phyloP scores from a whole-genome alignment of 2,113 vertebrate genomes.

The Cacatua alba region DNA sequence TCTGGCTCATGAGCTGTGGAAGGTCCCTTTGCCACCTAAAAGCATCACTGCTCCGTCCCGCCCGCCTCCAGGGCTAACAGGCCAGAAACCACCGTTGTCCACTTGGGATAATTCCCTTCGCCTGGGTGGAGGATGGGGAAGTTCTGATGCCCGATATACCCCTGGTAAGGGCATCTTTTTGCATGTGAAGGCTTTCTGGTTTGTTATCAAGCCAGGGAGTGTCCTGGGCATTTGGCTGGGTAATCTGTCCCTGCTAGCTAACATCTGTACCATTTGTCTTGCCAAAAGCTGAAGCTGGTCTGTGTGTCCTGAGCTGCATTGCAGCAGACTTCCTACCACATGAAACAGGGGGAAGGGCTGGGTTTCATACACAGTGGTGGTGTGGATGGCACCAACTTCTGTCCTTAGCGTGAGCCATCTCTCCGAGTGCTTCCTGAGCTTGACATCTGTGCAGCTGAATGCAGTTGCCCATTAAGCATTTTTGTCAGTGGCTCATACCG shows the following conservation, averaged over 20 bases:
- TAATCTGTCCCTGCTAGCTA: not conserved
- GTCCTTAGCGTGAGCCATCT: not conserved
- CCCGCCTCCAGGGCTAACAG: constrained; percentile 94
- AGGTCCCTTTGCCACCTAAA: constrained; percentile 97
- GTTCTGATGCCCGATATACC: constrained; percentile 92
- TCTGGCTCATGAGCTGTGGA: constrained; percentile 99
- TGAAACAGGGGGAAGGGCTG: not conserved
- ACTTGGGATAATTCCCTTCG: constrained; percentile 91
- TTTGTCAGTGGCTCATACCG: not conserved
- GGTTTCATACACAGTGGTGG: fast-evolving
- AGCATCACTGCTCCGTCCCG: constrained; percentile 93
- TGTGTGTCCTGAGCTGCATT: fast-evolving
- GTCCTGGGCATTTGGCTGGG: fast-evolving
- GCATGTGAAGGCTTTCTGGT: not conserved
- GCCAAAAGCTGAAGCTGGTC: not conserved
- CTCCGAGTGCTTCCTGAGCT: fast-evolving
- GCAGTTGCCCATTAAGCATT: not conserved
- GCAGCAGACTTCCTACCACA: not conserved
- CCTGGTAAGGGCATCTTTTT: constrained; percentile 81
- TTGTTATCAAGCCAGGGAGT: not conserved
- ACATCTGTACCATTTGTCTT: not conserved
- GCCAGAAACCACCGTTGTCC: constrained; percentile 92
- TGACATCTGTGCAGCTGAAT: not conserved
- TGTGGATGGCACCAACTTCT: fast-evolving
- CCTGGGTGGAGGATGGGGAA: constrained; percentile 88